phyloP scores from a whole-genome alignment of 1,140 invertebrate species.

The Asbolus verrucosus region DNA sequence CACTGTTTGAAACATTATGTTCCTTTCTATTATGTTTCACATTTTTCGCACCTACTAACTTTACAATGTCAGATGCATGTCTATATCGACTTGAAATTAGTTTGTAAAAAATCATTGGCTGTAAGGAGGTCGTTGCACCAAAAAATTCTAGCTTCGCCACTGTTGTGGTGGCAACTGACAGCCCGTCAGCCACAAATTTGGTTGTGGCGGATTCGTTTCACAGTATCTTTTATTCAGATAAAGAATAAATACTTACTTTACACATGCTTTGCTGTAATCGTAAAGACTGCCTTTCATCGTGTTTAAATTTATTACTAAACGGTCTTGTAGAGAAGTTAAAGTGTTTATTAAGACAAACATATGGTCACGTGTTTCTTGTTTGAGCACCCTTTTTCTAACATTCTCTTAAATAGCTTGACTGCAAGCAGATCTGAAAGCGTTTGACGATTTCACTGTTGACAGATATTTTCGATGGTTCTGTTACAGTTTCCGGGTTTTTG shows the following conservation, averaged over 20 bases:
- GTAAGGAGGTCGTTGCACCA: neutral
- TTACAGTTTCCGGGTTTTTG: conserved; percentile 39
- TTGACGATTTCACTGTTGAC: conserved; percentile 31
- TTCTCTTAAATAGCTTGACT: conserved; percentile 16
- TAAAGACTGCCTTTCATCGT: conserved; percentile 39
- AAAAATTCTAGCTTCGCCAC: neutral
- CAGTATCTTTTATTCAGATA: conserved; percentile 25
- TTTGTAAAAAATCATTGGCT: neutral
- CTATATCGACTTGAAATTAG: no score
- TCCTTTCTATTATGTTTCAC: no score
- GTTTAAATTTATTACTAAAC: conserved; percentile 39
- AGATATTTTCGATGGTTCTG: conserved; percentile 40
- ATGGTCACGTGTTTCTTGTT: conserved; percentile 43
- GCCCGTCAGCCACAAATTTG: conserved; percentile 25
- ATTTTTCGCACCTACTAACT: no score
- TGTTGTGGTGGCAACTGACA: conserved; percentile 13
- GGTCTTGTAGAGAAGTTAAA: conserved; percentile 34
- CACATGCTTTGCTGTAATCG: conserved; percentile 1
- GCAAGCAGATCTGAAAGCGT: conserved; percentile 20
- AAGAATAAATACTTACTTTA: conserved; percentile 34
- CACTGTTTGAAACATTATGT: no score
- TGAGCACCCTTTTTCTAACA: conserved; percentile 23
- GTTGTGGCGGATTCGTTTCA: conserved; percentile 11
- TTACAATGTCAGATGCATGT: no score
- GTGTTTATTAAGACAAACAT: conserved; percentile 41